Conservation (phyloP, 1,140 invertebrate genomes). For the Potamilus streckersoni region DNA sequence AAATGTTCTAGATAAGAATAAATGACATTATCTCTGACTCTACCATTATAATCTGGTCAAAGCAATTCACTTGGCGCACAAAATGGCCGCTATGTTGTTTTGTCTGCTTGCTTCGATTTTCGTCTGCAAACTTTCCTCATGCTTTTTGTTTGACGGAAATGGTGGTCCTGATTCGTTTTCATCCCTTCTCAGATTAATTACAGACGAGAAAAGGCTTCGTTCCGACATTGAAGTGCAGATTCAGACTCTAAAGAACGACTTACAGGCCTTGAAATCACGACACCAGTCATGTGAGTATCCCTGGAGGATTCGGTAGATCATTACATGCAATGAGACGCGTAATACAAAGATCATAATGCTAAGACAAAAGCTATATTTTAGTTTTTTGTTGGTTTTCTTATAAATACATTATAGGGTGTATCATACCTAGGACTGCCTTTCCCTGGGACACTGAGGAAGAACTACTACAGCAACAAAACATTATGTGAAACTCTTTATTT, state of each 20-base stretch:
- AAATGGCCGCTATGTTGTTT: no score
- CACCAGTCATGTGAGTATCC: constrained; percentile 11
- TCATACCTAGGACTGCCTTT: neutral
- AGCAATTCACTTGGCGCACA: no score
- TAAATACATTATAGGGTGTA: neutral
- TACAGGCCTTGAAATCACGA: constrained; percentile 7
- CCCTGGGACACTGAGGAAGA: no score
- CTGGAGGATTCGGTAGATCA: neutral
- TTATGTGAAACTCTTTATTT: no score
- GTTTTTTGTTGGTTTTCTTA: neutral
- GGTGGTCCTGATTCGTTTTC: no score
- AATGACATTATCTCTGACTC: no score
- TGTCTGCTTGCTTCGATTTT: no score
- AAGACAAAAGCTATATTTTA: neutral
- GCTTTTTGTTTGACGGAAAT: no score
- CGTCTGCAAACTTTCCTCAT: no score
- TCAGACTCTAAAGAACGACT: neutral
- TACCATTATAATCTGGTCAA: no score
- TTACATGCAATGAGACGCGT: neutral
- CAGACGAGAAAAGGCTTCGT: constrained; percentile 16
- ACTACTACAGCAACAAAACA: no score
- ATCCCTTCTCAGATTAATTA: constrained; percentile 11
- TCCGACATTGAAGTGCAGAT: constrained; percentile 11
- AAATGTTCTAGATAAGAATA: no score
- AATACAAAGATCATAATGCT: neutral